These are phyloP conservation scores for Heliothis virescens DNA, from an alignment of 1,140 invertebrate species.

Conservation along the genomic window DNA sequence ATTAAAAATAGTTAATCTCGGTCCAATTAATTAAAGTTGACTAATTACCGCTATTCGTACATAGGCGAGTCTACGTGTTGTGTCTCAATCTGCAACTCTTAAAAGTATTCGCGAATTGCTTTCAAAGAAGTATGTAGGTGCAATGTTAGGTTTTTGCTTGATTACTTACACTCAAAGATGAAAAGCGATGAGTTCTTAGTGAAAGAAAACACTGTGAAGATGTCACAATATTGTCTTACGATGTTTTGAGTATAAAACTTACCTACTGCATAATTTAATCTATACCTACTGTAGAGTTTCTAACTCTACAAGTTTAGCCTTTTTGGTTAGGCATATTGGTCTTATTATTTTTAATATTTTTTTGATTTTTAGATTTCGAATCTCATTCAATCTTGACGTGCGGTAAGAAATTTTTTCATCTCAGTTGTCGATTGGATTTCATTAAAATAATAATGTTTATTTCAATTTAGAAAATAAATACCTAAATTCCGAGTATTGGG, in stretches of 20 bases:
- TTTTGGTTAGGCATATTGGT: too few relatives aligned
- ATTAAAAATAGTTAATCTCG: not conserved
- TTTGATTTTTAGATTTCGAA: too few relatives aligned
- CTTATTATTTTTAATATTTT: too few relatives aligned
- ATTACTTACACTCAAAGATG: not conserved
- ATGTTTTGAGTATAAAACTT: not conserved
- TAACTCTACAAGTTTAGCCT: too few relatives aligned
- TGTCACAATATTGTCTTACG: not conserved
- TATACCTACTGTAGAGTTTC: too few relatives aligned
- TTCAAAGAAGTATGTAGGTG: not conserved
- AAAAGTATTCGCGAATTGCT: not conserved
- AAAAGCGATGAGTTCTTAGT: not conserved
- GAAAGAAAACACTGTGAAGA: not conserved
- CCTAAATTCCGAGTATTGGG: too few relatives aligned
- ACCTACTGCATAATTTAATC: too few relatives aligned
- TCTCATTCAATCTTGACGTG: too few relatives aligned
- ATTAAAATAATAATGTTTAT: too few relatives aligned
- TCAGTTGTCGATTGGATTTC: too few relatives aligned
- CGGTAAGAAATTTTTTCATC: too few relatives aligned
- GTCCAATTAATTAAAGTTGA: constrained; percentile 6
- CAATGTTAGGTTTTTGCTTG: constrained; percentile 2
- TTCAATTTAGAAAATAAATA: too few relatives aligned
- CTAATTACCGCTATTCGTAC: not conserved
- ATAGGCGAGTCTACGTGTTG: not conserved
- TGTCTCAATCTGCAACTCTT: constrained; percentile 10